Evolutionary conservation across 2,888 invertebrate genomes (phyloP), one percentile per base, ranked within the genome.

Genomic region (Orthonychiurus folsomi): DNA sequence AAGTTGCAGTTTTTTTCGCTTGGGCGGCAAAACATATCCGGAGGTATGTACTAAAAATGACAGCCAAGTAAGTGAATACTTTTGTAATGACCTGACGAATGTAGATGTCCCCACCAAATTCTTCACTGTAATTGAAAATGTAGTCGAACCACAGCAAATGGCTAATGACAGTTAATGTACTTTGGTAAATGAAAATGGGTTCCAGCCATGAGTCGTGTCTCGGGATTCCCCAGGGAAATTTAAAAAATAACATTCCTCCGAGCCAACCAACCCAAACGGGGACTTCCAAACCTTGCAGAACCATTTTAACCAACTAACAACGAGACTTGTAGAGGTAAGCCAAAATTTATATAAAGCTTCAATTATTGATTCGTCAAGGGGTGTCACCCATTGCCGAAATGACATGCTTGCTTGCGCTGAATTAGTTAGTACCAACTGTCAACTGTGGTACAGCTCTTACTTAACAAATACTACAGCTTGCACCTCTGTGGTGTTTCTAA

Each of bases 41-140:
- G 37, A 37, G 37, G 15, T 37, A 37, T 37, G 37, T 15, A 15
- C 37, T 52, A 23, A 52, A 52, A 23, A 52, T 52, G 5, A 52
- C 9, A 20, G 52, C 24, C 21, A 52, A 23, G 20, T 52, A 52
- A 9, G 52, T 52, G n/a, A 52, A 52, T 9, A 52, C 20, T 20
- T 23, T 52, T 20, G 20, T 52, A 20, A 52, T 52, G 20, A 52
- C 20, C n/a, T 52, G 52, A 23, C 52, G 52, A 21, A 52, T 52
- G 20, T 3, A 9, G 9, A 21, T 9, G 24, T 52, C 52, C 5
- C 52, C 24, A 5, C 52, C 52, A 23, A 52, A 52, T 5, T 5
- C 5, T 23, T 21, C 21, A 23, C 24, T 23, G 21, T 12, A 52
- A 23, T n/a, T 52, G 9, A 52, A 12, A 23, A 52, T 9, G n/a